These are phyloP conservation scores for Astyanax mexicanus DNA, from an alignment of 2,797 vertebrate species.

Conservation along the genomic window DNA sequence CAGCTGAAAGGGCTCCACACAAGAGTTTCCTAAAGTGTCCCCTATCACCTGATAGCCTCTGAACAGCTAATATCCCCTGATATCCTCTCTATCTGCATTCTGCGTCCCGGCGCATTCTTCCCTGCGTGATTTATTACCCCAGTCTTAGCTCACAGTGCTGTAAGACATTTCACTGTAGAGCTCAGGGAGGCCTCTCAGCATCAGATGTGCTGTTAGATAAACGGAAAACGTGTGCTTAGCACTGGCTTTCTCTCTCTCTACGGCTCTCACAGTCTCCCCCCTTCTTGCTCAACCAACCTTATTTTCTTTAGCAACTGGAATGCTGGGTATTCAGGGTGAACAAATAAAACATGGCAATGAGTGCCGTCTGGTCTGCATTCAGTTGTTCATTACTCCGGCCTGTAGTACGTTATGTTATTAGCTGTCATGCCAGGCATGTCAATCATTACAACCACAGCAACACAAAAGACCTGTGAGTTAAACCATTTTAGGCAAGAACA, in stretches of 20 bases:
- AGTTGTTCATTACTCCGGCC: conserved; percentile 38
- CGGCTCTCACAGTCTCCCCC: background rate
- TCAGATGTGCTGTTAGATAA: conserved; percentile 55
- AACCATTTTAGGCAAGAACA: background rate
- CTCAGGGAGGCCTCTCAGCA: conserved; percentile 29
- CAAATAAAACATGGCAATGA: conserved; percentile 60
- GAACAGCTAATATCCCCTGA: background rate
- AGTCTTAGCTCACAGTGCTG: conserved; percentile 35
- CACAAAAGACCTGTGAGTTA: background rate
- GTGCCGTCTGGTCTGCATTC: conserved; percentile 57
- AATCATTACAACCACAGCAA: conserved; percentile 23
- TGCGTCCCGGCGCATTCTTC: conserved; percentile 17
- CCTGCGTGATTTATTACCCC: conserved; percentile 38
- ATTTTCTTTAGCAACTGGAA: conserved; percentile 63
- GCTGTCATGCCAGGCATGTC: conserved; percentile 46
- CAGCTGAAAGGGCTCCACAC: background rate
- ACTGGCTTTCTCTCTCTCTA: conserved; percentile 35
- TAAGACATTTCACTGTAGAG: conserved; percentile 41
- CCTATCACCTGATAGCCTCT: background rate
- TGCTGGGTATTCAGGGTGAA: conserved; percentile 57
- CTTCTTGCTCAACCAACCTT: conserved; percentile 57
- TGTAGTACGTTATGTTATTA: conserved; percentile 45
- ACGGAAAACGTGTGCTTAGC: conserved; percentile 39
- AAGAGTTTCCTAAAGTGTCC: background rate
- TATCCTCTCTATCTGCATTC: background rate